Conservation (phyloP, 1,140 invertebrate genomes). For the Ruditapes philippinarum region DNA sequence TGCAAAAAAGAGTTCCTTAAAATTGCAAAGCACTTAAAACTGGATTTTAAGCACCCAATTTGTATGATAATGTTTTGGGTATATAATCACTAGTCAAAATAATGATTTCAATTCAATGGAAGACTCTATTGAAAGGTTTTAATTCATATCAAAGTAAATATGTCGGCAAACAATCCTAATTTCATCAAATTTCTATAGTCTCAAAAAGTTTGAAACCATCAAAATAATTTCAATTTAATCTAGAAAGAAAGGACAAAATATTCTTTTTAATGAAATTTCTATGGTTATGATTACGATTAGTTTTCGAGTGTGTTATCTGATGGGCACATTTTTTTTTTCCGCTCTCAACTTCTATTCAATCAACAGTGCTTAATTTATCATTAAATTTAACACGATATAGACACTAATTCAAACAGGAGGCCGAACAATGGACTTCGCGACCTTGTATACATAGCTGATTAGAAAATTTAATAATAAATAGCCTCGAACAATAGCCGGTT, state of each 20-base stretch:
- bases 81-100: slow-evolving; percentile 66
- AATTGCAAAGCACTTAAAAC: slow-evolving; percentile 40
- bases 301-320: slow-evolving; percentile 39
- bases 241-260: slow-evolving; percentile 59
- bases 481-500: slow-evolving; percentile 19
- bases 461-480: slow-evolving; percentile 68
- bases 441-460: slow-evolving; percentile 69
- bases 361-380: slow-evolving; percentile 67
- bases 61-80: slow-evolving; percentile 53
- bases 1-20: slow-evolving; percentile 60
- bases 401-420: slow-evolving; percentile 59
- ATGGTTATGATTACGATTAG: slow-evolving; percentile 48
- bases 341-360: slow-evolving; percentile 60
- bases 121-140: slow-evolving; percentile 40
- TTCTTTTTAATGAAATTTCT: slow-evolving; percentile 55
- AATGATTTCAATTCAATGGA: slow-evolving; percentile 62
- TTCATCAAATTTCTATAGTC: slow-evolving; percentile 63
- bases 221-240: slow-evolving; percentile 62
- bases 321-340: slow-evolving; percentile 29
- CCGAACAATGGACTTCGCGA: slow-evolving; percentile 53
- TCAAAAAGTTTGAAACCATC: slow-evolving; percentile 47
- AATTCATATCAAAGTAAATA: slow-evolving; percentile 65
- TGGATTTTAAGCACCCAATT: slow-evolving; percentile 46
- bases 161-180: slow-evolving; percentile 56
- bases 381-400: slow-evolving; percentile 68